Evolutionary conservation across 2,888 invertebrate species (phyloP).

Genomic region (Oxytorus armatus): DNA sequence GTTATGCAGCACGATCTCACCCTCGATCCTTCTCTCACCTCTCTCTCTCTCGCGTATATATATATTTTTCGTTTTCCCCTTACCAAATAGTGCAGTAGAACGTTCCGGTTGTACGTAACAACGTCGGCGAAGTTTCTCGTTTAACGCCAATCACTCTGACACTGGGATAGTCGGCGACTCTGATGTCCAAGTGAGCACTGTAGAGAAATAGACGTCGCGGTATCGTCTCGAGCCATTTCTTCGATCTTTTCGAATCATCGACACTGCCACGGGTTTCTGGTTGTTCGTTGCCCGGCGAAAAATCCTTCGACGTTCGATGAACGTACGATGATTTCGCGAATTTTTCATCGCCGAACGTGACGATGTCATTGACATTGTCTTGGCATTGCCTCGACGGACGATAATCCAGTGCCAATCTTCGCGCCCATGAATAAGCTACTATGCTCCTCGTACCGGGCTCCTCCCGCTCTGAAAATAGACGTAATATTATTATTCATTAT

Average conservation of each 20-base stretch:
- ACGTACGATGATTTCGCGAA: slow-evolving; percentile 53
- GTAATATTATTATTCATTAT: background rate
- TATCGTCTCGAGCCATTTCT: slow-evolving; percentile 81
- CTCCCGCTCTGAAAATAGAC: slow-evolving; percentile 75
- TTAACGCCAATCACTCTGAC: slow-evolving; percentile 83
- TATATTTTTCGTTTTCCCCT: slow-evolving; percentile 61
- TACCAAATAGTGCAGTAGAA: slow-evolving; percentile 82
- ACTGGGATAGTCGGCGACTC: slow-evolving; percentile 80
- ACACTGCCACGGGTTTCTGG: slow-evolving; percentile 69
- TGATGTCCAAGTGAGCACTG: slow-evolving; percentile 81
- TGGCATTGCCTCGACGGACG: slow-evolving; percentile 80
- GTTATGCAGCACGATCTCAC: background rate
- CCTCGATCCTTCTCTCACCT: slow-evolving; percentile 7
- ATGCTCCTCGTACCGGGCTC: slow-evolving; percentile 86
- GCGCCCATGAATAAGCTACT: slow-evolving; percentile 87
- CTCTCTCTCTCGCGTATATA: background rate
- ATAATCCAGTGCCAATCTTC: slow-evolving; percentile 83
- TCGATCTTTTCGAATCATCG: slow-evolving; percentile 70
- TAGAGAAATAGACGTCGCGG: slow-evolving; percentile 81
- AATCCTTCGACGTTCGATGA: slow-evolving; percentile 30
- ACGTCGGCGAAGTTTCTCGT: slow-evolving; percentile 76
- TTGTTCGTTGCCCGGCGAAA: slow-evolving; percentile 67
- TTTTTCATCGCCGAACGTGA: slow-evolving; percentile 54
- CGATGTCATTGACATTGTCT: slow-evolving; percentile 70
- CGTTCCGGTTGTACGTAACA: slow-evolving; percentile 70